phyloP scores from a whole-genome alignment of 2,888 invertebrate genomes.

The Eilema sororculum region DNA sequence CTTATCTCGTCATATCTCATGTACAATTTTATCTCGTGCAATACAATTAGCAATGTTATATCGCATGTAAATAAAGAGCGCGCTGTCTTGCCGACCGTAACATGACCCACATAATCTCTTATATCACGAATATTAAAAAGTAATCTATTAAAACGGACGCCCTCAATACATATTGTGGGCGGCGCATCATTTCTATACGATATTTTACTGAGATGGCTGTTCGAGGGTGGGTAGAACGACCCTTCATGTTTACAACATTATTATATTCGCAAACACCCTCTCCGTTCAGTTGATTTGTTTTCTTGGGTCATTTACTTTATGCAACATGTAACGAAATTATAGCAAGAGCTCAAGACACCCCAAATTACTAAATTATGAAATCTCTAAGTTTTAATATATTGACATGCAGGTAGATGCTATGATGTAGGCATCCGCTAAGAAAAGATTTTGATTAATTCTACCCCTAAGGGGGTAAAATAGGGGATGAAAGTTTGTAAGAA shows the following conservation, averaged over 20 bases:
- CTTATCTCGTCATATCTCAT: background rate
- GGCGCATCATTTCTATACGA: slow-evolving; percentile 66
- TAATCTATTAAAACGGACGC: slow-evolving; percentile 53
- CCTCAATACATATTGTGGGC: slow-evolving; percentile 53
- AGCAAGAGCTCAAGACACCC: too few species aligned
- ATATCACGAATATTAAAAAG: slow-evolving; percentile 54
- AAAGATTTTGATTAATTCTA: too few species aligned
- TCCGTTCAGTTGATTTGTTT: slow-evolving; percentile 52
- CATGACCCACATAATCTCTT: slow-evolving; percentile 22
- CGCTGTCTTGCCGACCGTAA: background rate
- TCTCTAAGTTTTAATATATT: too few species aligned
- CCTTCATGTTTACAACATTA: slow-evolving; percentile 64
- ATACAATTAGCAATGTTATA: background rate
- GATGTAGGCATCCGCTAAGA: too few species aligned
- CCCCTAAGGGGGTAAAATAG: too few species aligned
- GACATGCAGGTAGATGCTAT: too few species aligned
- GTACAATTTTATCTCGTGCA: background rate
- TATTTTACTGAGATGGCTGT: slow-evolving; percentile 60
- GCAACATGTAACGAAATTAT: slow-evolving; percentile 16
- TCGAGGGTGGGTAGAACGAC: slow-evolving; percentile 69
- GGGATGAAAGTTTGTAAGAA: too few species aligned
- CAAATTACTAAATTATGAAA: too few species aligned
- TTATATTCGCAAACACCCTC: slow-evolving; percentile 57
- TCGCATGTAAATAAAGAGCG: background rate
- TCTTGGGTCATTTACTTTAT: slow-evolving; percentile 26